phyloP scores from a whole-genome alignment of 2,888 invertebrate species.

The Piscicola geometra region DNA sequence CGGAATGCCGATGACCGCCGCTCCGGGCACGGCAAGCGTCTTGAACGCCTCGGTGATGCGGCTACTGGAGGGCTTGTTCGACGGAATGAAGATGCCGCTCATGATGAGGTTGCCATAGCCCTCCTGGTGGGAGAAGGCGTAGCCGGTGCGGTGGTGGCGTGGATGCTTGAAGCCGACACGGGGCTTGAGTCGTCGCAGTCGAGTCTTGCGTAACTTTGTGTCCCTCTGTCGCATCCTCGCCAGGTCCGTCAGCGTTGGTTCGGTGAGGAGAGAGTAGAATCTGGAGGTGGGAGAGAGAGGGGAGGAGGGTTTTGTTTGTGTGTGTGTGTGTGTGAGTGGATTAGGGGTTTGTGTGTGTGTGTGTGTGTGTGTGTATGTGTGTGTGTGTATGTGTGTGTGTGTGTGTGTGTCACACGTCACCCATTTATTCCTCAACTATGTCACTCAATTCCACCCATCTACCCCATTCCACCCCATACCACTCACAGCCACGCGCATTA shows the following conservation, averaged over 20 bases:
- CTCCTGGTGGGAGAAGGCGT: constrained; percentile 94
- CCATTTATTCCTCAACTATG: no score
- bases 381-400: no score
- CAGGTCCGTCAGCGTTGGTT: constrained; percentile 84
- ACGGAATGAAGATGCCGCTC: constrained; percentile 63
- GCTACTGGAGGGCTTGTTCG: neutral
- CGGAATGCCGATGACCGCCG: constrained; percentile 28
- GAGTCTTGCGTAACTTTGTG: constrained; percentile 46
- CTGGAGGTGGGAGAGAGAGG: constrained; percentile 58
- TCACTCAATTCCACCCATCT: no score
- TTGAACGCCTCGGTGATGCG: constrained; percentile 22
- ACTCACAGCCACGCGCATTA: no score
- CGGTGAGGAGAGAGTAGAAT: constrained; percentile 84
- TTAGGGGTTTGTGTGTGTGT: no score
- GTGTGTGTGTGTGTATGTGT: no score
- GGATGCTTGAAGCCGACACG: constrained; percentile 52
- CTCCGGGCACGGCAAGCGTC: constrained; percentile 20
- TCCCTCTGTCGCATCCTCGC: constrained; percentile 73
- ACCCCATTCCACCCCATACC: no score
- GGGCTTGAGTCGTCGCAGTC: neutral
- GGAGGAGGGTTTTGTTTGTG: no score
- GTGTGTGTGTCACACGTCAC: no score
- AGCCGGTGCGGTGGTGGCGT: constrained; percentile 66
- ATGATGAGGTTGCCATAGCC: constrained; percentile 95
- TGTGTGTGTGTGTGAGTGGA: no score